These are phyloP conservation scores for Protobothrops flavoviridis DNA, from an alignment of 2,113 vertebrate genomes.

Conservation along the genomic window DNA sequence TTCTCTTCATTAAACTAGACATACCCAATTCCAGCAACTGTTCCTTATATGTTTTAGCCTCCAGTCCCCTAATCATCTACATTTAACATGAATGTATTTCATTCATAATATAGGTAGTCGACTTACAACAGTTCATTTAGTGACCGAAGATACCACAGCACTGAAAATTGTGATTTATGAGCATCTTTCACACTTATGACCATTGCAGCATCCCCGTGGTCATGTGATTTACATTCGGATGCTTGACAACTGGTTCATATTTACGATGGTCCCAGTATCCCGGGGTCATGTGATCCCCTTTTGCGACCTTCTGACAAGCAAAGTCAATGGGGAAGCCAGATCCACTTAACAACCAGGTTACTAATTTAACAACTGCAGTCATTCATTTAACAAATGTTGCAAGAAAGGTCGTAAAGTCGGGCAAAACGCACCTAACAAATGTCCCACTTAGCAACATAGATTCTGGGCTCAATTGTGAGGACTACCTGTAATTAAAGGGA, in stretches of 20 bases:
- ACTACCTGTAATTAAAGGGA: too few species aligned
- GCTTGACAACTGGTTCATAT: neutral
- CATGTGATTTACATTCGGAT: neutral
- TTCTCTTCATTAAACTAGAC: too few species aligned
- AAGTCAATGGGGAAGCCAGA: neutral
- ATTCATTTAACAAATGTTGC: neutral
- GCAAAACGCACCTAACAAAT: too few species aligned
- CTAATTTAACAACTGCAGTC: neutral
- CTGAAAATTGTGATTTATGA: neutral
- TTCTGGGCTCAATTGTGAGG: too few species aligned
- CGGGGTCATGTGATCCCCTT: neutral
- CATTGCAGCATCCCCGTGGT: too few species aligned
- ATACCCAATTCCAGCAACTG: too few species aligned
- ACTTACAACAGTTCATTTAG: neutral
- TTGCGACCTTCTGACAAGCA: neutral
- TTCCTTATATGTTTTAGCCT: too few species aligned
- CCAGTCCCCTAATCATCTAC: too few species aligned
- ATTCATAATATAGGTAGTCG: neutral
- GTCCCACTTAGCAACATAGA: too few species aligned
- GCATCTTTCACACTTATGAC: neutral
- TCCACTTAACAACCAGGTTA: neutral
- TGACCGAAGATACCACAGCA: neutral
- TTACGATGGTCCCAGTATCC: neutral
- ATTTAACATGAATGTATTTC: neutral
- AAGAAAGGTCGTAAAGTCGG: neutral